These are phyloP conservation scores for Calyptomena viridis DNA, from an alignment of 2,113 vertebrate species.

Conservation along the genomic window DNA sequence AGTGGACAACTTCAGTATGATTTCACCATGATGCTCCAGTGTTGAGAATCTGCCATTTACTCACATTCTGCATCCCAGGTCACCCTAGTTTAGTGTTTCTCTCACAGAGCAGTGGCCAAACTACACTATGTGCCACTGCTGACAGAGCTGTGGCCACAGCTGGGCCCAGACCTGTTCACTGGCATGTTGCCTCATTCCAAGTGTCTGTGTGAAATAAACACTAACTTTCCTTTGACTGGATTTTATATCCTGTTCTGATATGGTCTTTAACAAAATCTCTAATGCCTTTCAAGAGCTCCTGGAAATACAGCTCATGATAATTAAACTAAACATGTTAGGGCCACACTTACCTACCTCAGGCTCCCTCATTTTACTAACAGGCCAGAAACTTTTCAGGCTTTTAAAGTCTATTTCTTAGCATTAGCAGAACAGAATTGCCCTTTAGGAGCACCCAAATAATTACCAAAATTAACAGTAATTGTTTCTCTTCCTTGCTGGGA, in stretches of 20 bases:
- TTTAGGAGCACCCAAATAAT: neutral
- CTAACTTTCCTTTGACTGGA: neutral
- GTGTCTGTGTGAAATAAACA: neutral
- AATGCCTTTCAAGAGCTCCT: neutral
- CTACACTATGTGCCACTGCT: accelerated
- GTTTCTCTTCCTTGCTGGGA: neutral
- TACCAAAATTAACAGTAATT: neutral
- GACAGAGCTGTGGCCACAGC: neutral
- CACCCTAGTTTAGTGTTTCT: accelerated
- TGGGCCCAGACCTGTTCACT: neutral
- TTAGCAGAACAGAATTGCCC: neutral
- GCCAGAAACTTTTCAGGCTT: neutral
- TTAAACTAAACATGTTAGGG: neutral
- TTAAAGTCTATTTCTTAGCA: neutral
- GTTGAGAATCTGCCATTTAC: neutral
- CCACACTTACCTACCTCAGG: neutral
- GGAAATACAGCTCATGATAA: neutral
- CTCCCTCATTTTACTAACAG: neutral
- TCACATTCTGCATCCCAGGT: neutral
- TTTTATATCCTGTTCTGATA: neutral
- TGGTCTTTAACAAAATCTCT: accelerated
- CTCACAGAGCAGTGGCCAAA: neutral
- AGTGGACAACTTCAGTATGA: accelerated
- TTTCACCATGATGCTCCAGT: neutral
- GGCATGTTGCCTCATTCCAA: neutral